A percentile compares a stretch with the other conserved stretches of the same genome.
These are phyloP conservation scores for Macrostomum lignano DNA, from an alignment of 1,140 invertebrate species.

Conservation along the genomic window DNA sequence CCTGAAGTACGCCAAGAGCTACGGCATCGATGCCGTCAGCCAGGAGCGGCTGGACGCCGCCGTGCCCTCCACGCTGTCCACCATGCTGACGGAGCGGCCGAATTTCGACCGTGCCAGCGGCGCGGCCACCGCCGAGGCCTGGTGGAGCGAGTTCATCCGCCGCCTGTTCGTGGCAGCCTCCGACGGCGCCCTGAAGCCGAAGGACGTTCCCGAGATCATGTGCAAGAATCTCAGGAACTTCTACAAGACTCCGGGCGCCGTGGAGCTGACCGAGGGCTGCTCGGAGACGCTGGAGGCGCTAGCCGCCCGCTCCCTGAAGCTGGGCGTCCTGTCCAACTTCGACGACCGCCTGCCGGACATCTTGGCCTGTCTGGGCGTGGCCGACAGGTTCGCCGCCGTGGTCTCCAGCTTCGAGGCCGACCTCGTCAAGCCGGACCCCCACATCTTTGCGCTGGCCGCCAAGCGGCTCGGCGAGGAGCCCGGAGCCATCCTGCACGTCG, in stretches of 20 bases:
- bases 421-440: constrained; percentile 41
- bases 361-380: constrained; percentile 35
- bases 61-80: constrained; percentile 13
- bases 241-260: too few species aligned
- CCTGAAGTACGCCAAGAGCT: constrained; percentile 35
- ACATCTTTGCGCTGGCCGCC: constrained; percentile 47
- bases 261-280: constrained; percentile 37
- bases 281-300: constrained; percentile 36
- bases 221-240: constrained; percentile 34
- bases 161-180: constrained; percentile 33
- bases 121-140: too few species aligned
- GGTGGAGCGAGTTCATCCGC: constrained; percentile 34
- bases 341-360: constrained; percentile 44
- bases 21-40: constrained; percentile 38
- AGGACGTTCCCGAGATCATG: constrained; percentile 30
- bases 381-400: constrained; percentile 45
- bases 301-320: constrained; percentile 10
- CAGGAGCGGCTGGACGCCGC: too few species aligned
- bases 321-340: constrained; percentile 57
- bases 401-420: constrained; percentile 42
- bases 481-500: too few species aligned
- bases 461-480: too few species aligned
- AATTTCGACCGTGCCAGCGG: constrained; percentile 43
- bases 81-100: constrained; percentile 34
- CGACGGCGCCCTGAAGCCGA: constrained; percentile 18